Percentiles rank a stretch among this genome's conserved stretches.
These are phyloP conservation scores for Anthoptus insignis DNA, from an alignment of 2,888 invertebrate species.

Conservation along the genomic window DNA sequence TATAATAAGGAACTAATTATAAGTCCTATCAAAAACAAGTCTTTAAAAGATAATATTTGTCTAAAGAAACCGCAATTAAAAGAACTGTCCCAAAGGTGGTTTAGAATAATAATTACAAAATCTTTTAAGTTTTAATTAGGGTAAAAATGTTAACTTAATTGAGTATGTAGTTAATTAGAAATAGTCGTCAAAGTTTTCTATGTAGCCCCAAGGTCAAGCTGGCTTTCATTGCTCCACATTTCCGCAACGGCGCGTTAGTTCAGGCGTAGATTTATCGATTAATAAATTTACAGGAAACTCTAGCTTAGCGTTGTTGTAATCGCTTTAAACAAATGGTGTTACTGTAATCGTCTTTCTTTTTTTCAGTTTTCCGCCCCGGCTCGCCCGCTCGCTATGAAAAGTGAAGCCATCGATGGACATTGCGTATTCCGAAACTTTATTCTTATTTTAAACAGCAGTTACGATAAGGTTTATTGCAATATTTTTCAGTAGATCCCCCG, in stretches of 20 bases:
- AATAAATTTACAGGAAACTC: constrained; percentile 26
- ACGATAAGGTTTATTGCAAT: constrained; percentile 42
- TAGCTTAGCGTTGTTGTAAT: constrained; percentile 27
- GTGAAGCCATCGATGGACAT: constrained; percentile 46
- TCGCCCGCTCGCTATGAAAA: constrained; percentile 22
- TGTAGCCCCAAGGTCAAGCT: constrained; percentile 14
- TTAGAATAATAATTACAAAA: no score
- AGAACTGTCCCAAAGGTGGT: no score
- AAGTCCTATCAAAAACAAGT: no score
- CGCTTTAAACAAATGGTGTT: constrained; percentile 35
- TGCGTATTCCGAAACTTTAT: constrained; percentile 50
- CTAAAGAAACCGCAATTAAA: no score
- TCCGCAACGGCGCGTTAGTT: constrained; percentile 15
- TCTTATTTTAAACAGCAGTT: constrained; percentile 50
- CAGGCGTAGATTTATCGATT: constrained; percentile 35
- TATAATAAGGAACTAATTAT: no score
- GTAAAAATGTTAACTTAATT: no score
- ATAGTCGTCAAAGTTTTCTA: no score
- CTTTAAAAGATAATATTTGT: no score
- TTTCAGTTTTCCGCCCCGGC: constrained; percentile 42
- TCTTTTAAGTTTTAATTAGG: no score
- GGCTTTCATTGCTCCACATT: constrained; percentile 6
- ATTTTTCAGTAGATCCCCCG: background rate
- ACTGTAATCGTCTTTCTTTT: constrained; percentile 37
- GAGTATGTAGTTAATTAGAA: no score